phyloP scores from a whole-genome alignment of 2,888 invertebrate genomes.

The Glaucopsyche alexis region DNA sequence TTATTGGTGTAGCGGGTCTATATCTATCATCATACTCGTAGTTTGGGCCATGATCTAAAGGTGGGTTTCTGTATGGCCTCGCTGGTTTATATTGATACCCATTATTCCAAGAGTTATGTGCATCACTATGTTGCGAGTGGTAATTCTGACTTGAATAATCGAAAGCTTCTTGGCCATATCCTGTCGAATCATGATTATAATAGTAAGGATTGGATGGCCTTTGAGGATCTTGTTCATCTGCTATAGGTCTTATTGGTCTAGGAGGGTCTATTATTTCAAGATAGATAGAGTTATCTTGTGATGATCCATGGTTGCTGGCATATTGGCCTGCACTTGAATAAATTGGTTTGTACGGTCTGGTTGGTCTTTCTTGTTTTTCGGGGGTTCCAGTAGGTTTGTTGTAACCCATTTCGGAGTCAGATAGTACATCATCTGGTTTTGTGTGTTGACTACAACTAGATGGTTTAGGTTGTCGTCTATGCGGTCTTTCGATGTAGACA shows the following conservation, averaged over 20 bases:
- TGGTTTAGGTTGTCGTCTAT: slow-evolving; percentile 53
- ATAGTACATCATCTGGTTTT: slow-evolving; percentile 44
- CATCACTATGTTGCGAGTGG: slow-evolving; percentile 34
- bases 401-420: slow-evolving; percentile 42
- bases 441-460: slow-evolving; percentile 31
- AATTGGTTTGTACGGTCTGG: slow-evolving; percentile 48
- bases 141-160: slow-evolving; percentile 36
- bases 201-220: slow-evolving; percentile 30
- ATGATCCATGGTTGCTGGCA: slow-evolving; percentile 58
- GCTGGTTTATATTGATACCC: slow-evolving; percentile 33
- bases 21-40: slow-evolving; percentile 18
- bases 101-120: slow-evolving; percentile 35
- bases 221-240: slow-evolving; percentile 46
- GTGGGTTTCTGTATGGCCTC: slow-evolving; percentile 38
- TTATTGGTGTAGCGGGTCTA: slow-evolving; percentile 1
- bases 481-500: slow-evolving; percentile 61
- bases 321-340: slow-evolving; percentile 59
- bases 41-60: slow-evolving; percentile 31
- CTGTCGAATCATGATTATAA: slow-evolving; percentile 24
- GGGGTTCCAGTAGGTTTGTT: slow-evolving; percentile 45
- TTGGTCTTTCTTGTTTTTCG: slow-evolving; percentile 49
- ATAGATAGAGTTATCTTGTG: slow-evolving; percentile 60
- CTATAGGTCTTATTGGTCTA: slow-evolving; percentile 56
- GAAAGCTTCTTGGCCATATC: slow-evolving; percentile 38
- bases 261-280: slow-evolving; percentile 68